Percentiles rank a stretch among this genome's conserved stretches.
phyloP scores from a whole-genome alignment of 1,140 invertebrate genomes.

The Meloidogyne floridensis region DNA sequence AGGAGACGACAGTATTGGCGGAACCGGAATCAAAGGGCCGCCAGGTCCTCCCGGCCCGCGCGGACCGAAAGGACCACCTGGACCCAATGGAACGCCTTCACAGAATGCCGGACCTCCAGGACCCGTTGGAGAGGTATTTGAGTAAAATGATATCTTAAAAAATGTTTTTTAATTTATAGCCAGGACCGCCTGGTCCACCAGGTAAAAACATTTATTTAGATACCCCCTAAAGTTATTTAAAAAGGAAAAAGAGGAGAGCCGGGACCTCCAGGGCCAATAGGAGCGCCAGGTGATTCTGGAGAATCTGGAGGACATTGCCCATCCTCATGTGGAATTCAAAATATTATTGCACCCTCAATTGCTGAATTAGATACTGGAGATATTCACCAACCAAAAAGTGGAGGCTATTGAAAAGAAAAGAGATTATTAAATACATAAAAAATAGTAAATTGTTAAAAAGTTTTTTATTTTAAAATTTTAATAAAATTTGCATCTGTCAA shows the following conservation, averaged over 20 bases:
- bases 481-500: too few species aligned
- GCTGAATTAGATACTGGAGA: constrained; percentile 57
- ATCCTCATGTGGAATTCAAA: constrained; percentile 63
- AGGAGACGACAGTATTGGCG: constrained; percentile 53
- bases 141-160: background rate
- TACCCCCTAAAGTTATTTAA: background rate
- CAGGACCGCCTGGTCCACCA: constrained; percentile 51
- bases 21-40: constrained; percentile 56
- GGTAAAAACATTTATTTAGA: constrained; percentile 15
- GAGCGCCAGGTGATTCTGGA: constrained; percentile 44
- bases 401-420: background rate
- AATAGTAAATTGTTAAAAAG: too few species aligned
- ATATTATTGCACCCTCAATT: constrained; percentile 63
- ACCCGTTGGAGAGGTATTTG: constrained; percentile 41
- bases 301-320: constrained; percentile 64
- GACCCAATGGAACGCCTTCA: constrained; percentile 55
- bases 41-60: constrained; percentile 52
- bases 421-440: too few species aligned
- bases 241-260: constrained; percentile 37
- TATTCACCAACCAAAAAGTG: constrained; percentile 1
- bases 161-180: constrained; percentile 23
- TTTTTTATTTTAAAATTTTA: too few species aligned
- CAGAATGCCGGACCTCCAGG: constrained; percentile 49
- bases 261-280: constrained; percentile 47
- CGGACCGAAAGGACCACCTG: constrained; percentile 56